Evolutionary conservation across 2,888 invertebrate genomes (phyloP).

Genomic region (Steromphala cineraria): DNA sequence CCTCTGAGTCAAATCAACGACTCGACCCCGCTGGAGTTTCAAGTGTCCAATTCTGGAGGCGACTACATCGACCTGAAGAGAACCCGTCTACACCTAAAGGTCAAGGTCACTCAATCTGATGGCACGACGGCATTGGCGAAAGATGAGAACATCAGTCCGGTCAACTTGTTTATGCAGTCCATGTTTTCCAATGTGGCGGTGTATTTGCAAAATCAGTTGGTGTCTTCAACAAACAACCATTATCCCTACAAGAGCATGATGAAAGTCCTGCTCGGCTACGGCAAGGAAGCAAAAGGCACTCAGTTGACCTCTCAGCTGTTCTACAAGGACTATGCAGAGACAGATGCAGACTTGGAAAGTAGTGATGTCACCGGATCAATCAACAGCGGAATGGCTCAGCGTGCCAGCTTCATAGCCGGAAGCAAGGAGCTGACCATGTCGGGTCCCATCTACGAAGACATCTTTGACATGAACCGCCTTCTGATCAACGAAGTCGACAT

Average conservation of each 20-base stretch:
- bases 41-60: background rate
- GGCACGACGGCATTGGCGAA: background rate
- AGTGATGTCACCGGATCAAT: background rate
- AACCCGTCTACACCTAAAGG: background rate
- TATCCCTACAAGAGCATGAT: background rate
- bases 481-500: background rate
- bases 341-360: background rate
- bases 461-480: background rate
- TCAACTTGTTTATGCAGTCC: background rate
- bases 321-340: background rate
- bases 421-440: background rate
- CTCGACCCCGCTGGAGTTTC: background rate
- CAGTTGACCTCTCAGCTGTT: background rate
- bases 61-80: background rate
- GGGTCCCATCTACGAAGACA: background rate
- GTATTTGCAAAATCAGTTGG: background rate
- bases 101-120: background rate
- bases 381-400: too few relatives aligned
- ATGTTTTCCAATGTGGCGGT: background rate
- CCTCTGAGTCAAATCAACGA: background rate
- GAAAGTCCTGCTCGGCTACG: background rate
- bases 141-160: background rate
- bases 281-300: background rate
- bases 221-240: background rate
- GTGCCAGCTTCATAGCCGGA: too few relatives aligned